A percentile compares a stretch with the other conserved stretches of the same genome.
Conservation (phyloP, 2,797 vertebrate species). For the Morelia viridis region DNA sequence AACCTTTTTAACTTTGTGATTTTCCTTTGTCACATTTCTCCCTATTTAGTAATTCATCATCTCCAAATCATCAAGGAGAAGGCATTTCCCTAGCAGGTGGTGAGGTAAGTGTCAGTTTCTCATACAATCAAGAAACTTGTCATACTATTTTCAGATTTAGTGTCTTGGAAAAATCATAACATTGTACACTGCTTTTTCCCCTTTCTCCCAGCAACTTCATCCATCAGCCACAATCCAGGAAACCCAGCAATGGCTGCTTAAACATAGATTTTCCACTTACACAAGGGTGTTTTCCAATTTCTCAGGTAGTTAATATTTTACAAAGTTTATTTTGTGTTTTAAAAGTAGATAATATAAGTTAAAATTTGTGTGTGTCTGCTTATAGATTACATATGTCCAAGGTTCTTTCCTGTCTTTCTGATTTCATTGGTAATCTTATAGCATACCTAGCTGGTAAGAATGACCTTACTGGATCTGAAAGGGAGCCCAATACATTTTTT, state of each 20-base stretch:
- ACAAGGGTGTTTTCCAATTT: constrained; percentile 91
- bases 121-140: background rate
- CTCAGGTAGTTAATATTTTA: constrained; percentile 80
- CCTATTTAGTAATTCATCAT: constrained; percentile 86
- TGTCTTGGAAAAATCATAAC: background rate
- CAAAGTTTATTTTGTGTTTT: background rate
- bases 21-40: background rate
- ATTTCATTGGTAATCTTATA: background rate
- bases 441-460: background rate
- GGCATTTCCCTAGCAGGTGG: constrained; percentile 75
- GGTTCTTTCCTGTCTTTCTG: background rate
- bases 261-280: constrained; percentile 89
- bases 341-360: background rate
- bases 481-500: background rate
- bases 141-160: background rate
- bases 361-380: background rate
- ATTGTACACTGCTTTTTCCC: background rate
- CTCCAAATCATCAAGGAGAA: constrained; percentile 95
- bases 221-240: constrained; percentile 90
- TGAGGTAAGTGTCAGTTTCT: constrained; percentile 80
- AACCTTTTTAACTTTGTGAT: background rate
- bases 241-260: constrained; percentile 90
- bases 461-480: background rate
- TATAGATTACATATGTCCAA: background rate
- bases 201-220: constrained; percentile 82